Percentiles rank a stretch among this genome's conserved stretches.
phyloP scores from a whole-genome alignment of 1,140 invertebrate species.

The Ctenoplectra terminalis region DNA sequence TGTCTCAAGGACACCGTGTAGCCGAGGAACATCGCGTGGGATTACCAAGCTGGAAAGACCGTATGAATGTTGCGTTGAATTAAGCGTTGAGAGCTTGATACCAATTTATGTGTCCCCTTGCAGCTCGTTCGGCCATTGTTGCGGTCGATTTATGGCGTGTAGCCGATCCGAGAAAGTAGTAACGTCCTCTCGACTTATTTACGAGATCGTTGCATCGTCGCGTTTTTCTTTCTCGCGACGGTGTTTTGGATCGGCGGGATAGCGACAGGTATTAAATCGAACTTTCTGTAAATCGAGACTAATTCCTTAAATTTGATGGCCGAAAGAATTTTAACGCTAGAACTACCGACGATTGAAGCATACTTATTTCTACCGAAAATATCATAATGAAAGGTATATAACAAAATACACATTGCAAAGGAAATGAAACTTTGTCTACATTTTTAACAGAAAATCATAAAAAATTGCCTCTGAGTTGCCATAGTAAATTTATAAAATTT shows the following conservation, averaged over 20 bases:
- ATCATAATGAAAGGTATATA: no score
- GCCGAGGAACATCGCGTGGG: not conserved
- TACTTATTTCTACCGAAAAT: no score
- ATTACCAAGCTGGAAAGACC: not conserved
- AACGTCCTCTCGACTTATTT: not conserved
- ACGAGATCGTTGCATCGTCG: not conserved
- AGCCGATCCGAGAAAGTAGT: constrained; percentile 9
- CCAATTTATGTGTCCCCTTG: constrained; percentile 25
- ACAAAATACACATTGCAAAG: no score
- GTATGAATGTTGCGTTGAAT: constrained; percentile 29
- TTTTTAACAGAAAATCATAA: no score
- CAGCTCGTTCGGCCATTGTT: constrained; percentile 10
- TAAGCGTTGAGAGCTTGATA: constrained; percentile 18
- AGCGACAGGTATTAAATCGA: not conserved
- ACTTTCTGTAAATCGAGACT: no score
- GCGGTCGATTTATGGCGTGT: constrained; percentile 25
- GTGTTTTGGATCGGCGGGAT: not conserved
- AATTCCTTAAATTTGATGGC: no score
- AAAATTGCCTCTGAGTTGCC: no score
- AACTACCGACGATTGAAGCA: no score
- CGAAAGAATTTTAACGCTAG: no score
- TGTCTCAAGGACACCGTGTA: constrained; percentile 31
- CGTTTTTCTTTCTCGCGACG: not conserved
- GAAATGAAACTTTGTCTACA: no score
- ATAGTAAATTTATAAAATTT: no score